phyloP scores from a whole-genome alignment of 2,797 vertebrate species.

The Decapterus maruadsi region DNA sequence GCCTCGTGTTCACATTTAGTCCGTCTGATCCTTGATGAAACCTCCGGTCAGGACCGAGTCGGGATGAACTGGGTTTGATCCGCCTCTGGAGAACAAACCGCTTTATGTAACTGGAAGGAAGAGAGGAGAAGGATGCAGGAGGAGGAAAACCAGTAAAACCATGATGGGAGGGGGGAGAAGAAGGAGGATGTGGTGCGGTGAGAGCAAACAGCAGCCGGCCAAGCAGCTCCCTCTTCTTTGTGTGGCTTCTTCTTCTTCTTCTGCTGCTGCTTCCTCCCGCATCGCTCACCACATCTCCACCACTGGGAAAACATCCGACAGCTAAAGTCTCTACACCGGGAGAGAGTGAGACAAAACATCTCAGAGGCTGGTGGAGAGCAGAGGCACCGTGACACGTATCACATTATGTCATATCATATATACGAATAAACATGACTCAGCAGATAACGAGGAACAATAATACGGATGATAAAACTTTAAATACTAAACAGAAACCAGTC shows the following conservation, averaged over 20 bases:
- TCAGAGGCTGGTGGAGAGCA: slow-evolving; percentile 24
- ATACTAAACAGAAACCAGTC: too few species aligned
- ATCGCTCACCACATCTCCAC: slow-evolving; percentile 67
- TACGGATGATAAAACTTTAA: too few species aligned
- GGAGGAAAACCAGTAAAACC: slow-evolving; percentile 49
- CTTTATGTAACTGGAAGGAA: slow-evolving; percentile 31
- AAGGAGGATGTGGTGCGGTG: slow-evolving; percentile 80
- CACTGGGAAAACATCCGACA: slow-evolving; percentile 67
- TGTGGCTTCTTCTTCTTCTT: slow-evolving; percentile 57
- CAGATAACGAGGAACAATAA: background rate
- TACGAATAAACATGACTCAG: background rate
- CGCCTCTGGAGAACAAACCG: background rate
- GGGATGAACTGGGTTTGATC: slow-evolving; percentile 1
- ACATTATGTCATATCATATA: background rate
- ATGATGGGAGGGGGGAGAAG: slow-evolving; percentile 18
- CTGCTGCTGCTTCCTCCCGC: slow-evolving; percentile 72
- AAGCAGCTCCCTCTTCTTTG: slow-evolving; percentile 52
- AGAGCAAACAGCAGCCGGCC: slow-evolving; percentile 65
- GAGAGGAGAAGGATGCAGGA: slow-evolving; percentile 25
- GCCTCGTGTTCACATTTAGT: background rate
- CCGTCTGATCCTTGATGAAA: background rate
- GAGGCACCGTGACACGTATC: slow-evolving; percentile 20
- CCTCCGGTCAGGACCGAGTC: background rate
- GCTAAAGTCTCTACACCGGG: slow-evolving; percentile 45
- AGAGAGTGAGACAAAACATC: slow-evolving; percentile 22